Conservation (phyloP, 2,888 invertebrate species). For the Cryptocheilus praepositus region DNA sequence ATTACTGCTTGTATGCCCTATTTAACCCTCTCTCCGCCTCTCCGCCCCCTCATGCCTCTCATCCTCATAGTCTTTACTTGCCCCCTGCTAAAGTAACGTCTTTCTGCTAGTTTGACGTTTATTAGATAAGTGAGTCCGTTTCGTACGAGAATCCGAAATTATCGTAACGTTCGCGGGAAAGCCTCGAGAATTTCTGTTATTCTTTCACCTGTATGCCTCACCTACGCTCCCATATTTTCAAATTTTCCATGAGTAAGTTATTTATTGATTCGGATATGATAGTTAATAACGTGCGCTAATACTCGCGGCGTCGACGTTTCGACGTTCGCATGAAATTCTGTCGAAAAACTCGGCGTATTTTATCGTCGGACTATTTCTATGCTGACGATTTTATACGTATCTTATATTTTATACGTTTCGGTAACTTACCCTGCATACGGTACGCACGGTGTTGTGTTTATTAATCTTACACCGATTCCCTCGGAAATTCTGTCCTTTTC, state of each 20-base stretch:
- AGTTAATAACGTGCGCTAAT: slow-evolving; percentile 39
- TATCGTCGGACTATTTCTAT: no score
- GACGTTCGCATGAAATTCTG: no score
- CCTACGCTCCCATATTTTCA: slow-evolving; percentile 42
- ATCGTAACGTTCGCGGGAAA: slow-evolving; percentile 11
- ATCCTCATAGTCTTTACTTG: slow-evolving; percentile 29
- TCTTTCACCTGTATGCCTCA: slow-evolving; percentile 54
- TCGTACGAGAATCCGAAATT: slow-evolving; percentile 31
- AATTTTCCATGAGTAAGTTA: slow-evolving; percentile 60
- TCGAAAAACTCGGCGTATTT: no score
- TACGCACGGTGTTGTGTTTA: no score
- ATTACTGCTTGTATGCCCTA: slow-evolving; percentile 44
- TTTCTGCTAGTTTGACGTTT: slow-evolving; percentile 55
- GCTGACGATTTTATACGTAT: no score
- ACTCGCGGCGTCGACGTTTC: no score
- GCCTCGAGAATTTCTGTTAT: slow-evolving; percentile 27
- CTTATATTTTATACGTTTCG: no score
- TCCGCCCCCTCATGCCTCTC: slow-evolving; percentile 3
- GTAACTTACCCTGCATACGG: no score
- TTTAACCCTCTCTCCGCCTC: slow-evolving; percentile 42
- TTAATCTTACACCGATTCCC: no score
- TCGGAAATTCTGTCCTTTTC: no score
- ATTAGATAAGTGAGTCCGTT: slow-evolving; percentile 43
- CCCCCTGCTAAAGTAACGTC: slow-evolving; percentile 46
- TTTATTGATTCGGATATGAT: slow-evolving; percentile 53